phyloP scores from a whole-genome alignment of 2,113 vertebrate species.

The Heterochromis multidens region DNA sequence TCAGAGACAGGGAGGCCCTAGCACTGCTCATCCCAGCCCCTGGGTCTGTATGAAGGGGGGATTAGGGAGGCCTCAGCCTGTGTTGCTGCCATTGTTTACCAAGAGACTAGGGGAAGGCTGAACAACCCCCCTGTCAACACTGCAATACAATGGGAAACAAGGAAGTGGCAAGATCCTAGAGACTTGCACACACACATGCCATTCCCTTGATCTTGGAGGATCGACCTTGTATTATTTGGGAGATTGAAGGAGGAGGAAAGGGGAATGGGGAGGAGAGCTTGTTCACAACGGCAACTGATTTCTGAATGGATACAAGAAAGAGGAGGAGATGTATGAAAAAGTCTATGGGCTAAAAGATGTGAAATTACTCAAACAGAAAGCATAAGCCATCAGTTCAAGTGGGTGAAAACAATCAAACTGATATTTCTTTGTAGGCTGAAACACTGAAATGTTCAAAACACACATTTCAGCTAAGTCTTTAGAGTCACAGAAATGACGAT shows the following conservation, averaged over 20 bases:
- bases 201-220: conserved; percentile 63
- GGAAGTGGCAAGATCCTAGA: conserved; percentile 61
- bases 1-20: conserved; percentile 66
- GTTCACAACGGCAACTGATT: conserved; percentile 16
- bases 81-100: conserved; percentile 75
- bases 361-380: neutral
- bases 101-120: conserved; percentile 64
- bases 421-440: neutral
- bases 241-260: neutral
- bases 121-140: conserved; percentile 68
- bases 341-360: neutral
- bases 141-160: conserved; percentile 65
- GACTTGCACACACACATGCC: conserved; percentile 47
- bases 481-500: conserved; percentile 13
- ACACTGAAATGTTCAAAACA: neutral
- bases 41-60: conserved; percentile 50
- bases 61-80: conserved; percentile 70
- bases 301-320: conserved; percentile 21
- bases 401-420: neutral
- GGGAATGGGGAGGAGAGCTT: neutral
- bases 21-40: conserved; percentile 45
- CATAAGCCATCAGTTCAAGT: neutral
- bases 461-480: neutral
- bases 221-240: conserved; percentile 38
- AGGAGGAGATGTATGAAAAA: neutral